These are phyloP conservation scores for Melanerpes formicivorus DNA, from an alignment of 2,113 vertebrate genomes.

Conservation along the genomic window DNA sequence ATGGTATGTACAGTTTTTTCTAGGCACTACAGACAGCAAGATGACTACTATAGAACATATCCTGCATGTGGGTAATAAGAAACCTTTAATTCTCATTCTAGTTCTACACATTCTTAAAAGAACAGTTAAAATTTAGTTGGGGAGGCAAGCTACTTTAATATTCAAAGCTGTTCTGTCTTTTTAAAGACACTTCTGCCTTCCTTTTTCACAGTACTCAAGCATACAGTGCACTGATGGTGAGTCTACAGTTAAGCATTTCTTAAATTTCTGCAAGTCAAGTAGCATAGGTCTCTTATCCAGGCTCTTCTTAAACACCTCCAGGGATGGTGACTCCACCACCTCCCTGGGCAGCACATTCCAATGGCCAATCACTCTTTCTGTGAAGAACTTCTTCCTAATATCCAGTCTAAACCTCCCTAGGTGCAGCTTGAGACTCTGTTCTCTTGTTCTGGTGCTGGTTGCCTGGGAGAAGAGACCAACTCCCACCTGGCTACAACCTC, in stretches of 20 bases:
- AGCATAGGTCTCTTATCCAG: not conserved
- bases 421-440: too few relatives aligned
- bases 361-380: too few relatives aligned
- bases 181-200: not conserved
- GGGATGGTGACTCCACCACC: too few relatives aligned
- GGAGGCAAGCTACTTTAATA: not conserved
- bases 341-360: too few relatives aligned
- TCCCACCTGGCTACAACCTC: too few relatives aligned
- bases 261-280: not conserved
- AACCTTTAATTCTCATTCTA: not conserved
- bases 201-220: not conserved
- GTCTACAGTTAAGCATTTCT: accelerated
- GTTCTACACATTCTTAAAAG: not conserved
- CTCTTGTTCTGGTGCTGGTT: too few relatives aligned
- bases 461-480: too few relatives aligned
- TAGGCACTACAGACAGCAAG: not conserved
- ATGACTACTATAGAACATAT: not conserved
- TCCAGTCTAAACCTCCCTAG: too few relatives aligned
- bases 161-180: not conserved
- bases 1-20: not conserved
- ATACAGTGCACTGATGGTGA: not conserved
- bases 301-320: too few relatives aligned
- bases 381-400: too few relatives aligned
- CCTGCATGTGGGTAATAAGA: not conserved
- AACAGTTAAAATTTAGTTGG: not conserved